Evolutionary conservation across 2,888 invertebrate genomes (phyloP), one percentile per base, ranked within the genome.

Genomic region (Megastigmus dorsalis): DNA sequence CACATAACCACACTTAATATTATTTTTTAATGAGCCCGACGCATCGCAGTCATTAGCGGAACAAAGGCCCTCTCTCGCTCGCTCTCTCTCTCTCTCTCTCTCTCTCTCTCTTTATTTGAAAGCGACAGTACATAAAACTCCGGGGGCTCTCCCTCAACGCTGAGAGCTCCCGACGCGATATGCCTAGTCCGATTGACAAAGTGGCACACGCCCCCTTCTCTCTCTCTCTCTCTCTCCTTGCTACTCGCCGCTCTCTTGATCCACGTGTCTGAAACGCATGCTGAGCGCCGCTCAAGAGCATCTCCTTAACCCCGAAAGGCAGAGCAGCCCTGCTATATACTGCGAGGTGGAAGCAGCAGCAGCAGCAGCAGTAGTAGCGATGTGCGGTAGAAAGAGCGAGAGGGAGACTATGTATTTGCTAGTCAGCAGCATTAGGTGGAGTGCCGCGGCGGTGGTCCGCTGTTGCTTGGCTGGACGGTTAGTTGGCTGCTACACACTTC

Each of bases 231-330:
- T 48, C 6, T 48, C 48, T 62, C 48, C 30, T 26, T 48, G 9
- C 26, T 2, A 15, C 18, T 52, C 13, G 13, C n/a, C 54, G 9
- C 23, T 57, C 70, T 52, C 71, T 69, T 65, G 72, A 60, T 71
- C 60, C 60, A 45, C 70, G 45, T 26, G 74, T 54, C 74, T 26
- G 63, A 71, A 59, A 57, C 69, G 57, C 48, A 69, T 68, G 71
- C 26, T 65, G 69, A 77, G 73, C 68, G 76, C 57, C 57, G 59
- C 72, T 77, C 77, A 75, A 79, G 81, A 78, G 75, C 75, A 71
- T 68, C 78, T 77, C 77, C 80, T 82, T 80, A 80, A 82, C 80
- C 82, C 72, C 76, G 75, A 79, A 77, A 77, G 69, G 57, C 52
- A 62, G 57, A 26, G 28, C 20, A 7, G n/a, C 9, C n/a, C 2